Evolutionary conservation across 2,888 invertebrate species (phyloP).

Genomic region (Bombylius discolor): DNA sequence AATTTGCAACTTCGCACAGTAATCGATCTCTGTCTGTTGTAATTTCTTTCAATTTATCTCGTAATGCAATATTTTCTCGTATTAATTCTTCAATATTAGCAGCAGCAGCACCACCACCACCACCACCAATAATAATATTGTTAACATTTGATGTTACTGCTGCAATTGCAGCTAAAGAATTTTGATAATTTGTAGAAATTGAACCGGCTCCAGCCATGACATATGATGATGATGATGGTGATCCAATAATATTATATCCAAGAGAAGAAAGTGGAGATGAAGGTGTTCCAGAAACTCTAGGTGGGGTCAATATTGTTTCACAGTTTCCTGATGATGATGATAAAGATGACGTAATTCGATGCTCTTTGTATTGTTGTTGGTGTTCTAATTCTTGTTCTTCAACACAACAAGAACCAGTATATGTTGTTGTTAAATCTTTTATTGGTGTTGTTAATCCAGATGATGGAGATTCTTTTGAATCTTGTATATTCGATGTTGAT

Average conservation of each 20-base stretch:
- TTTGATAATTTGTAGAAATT: background rate
- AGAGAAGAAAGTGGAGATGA: background rate
- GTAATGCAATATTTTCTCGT: conserved; percentile 28
- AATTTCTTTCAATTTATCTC: conserved; percentile 30
- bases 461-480: background rate
- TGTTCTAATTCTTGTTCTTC: background rate
- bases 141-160: background rate
- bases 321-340: too few species aligned
- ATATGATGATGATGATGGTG: background rate
- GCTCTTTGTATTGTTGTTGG: background rate
- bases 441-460: background rate
- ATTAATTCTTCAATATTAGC: conserved; percentile 26
- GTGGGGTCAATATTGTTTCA: background rate
- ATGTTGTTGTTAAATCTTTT: background rate
- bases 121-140: background rate
- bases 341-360: background rate
- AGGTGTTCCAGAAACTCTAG: background rate
- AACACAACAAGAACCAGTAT: background rate
- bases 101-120: background rate
- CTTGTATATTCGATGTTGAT: too few species aligned
- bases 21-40: conserved; percentile 31
- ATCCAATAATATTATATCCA: background rate
- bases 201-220: background rate
- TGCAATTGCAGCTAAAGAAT: background rate
- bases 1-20: conserved; percentile 32